Evolutionary conservation across 2,113 vertebrate genomes (phyloP).

Genomic region (Syrrhaptes paradoxus): DNA sequence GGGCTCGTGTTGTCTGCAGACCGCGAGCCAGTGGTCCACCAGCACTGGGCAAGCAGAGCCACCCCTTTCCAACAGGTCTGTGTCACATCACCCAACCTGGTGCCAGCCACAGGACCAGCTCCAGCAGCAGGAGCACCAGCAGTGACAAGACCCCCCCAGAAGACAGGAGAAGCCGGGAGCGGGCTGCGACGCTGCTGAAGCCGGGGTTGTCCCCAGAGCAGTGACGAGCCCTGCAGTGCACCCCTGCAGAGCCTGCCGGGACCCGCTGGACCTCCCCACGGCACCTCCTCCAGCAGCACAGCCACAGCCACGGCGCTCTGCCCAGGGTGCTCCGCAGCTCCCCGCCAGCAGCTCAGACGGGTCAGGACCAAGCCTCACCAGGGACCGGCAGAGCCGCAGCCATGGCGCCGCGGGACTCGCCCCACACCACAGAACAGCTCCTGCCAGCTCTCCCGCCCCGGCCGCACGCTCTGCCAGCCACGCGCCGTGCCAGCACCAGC

Average conservation of each 20-base stretch:
- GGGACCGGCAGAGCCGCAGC: neutral
- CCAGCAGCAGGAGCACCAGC: neutral
- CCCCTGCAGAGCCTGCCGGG: neutral
- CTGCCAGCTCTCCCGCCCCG: neutral
- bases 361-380: neutral
- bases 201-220: neutral
- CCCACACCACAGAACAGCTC: neutral
- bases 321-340: neutral
- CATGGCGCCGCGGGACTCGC: neutral
- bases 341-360: too few species aligned
- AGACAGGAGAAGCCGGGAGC: neutral
- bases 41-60: neutral
- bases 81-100: neutral
- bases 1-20: neutral
- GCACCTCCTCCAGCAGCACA: neutral
- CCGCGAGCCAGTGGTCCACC: neutral
- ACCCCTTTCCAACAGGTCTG: neutral
- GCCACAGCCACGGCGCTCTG: neutral
- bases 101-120: too few species aligned
- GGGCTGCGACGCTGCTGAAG: neutral
- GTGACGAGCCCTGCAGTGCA: neutral
- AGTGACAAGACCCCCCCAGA: too few species aligned
- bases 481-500: neutral
- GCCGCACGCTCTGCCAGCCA: neutral
- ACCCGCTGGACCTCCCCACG: neutral